phyloP scores from a whole-genome alignment of 2,113 vertebrate genomes.

The Phoxinus phoxinus region DNA sequence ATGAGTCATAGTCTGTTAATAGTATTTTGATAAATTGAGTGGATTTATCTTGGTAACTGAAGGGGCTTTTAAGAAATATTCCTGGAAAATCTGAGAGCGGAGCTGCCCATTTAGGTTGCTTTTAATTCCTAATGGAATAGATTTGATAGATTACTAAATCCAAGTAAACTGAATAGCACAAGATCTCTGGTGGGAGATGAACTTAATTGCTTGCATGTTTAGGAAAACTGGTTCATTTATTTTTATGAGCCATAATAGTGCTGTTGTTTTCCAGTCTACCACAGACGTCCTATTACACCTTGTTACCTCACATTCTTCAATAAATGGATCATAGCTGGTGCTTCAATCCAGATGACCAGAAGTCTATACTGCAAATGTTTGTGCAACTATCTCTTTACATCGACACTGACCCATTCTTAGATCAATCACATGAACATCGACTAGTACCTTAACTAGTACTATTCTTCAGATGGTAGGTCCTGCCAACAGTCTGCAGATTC shows the following conservation, averaged over 20 bases:
- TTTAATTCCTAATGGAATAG: background rate
- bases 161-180: background rate
- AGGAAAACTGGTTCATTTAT: background rate
- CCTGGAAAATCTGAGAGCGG: conserved; percentile 5
- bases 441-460: too few species aligned
- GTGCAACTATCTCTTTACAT: background rate
- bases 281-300: background rate
- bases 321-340: background rate
- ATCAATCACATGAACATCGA: too few species aligned
- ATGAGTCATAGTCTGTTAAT: conserved; percentile 41
- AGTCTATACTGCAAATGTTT: background rate
- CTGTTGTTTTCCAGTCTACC: background rate
- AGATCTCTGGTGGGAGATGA: conserved; percentile 29
- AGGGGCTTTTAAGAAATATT: conserved; percentile 20
- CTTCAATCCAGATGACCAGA: background rate
- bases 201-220: background rate
- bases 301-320: background rate
- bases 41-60: conserved; percentile 14
- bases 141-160: background rate
- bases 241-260: conserved; percentile 9
- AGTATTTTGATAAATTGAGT: conserved; percentile 30
- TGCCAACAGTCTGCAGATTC: background rate
- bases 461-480: background rate
- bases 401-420: background rate
- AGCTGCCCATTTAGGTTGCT: background rate